Evolutionary conservation across 2,113 vertebrate species (phyloP), one percentile per base, ranked within the genome.

Genomic region (Myocastor coypus): DNA sequence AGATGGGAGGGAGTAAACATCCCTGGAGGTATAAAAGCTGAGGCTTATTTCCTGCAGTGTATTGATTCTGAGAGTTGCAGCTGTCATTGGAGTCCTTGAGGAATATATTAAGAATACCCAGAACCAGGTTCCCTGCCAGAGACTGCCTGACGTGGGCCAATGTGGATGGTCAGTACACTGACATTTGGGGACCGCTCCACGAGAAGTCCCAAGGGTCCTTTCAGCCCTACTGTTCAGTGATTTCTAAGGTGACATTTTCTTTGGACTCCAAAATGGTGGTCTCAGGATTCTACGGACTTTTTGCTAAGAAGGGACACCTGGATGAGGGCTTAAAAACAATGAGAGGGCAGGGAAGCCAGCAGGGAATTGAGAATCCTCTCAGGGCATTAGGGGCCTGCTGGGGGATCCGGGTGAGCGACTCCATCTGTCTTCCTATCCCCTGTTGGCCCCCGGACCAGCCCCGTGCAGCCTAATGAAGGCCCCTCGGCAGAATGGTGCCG

Each of bases 371-470:
- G 87, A 86, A 93, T 57, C 50, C 40, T 42, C 8, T 61, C 37
- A 42, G 82, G 50, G 52, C 82, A 77, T 59, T 57, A 64, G 91
- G 68, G 17, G 68, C 64, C 17, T 22, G 57, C 46, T 59, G 1
- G 69, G 69, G 66, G 11, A 88, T 32, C 34, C 52, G 13, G 82
- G 87, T 24, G 9, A 64, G 66, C 66, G 24, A 87, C 46, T 50
- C 80, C 64, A 87, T 92, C 57, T 68, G 73, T 89, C 75, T 95
- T 52, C 40, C n/a, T 77, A 11, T 69, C 66, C 87, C 46, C 32
- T 61, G 55, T 7, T 84, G 64, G 69, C 50, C 80, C 63, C 61
- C 19, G 40, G 80, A 61, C 89, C 71, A 84, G 40, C 42, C 89
- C 32, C 8, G 59, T 8, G 40, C n/a, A 30, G 83, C 55, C 7